These are phyloP conservation scores for Pundamilia nyererei DNA, from an alignment of 2,113 vertebrate genomes.

Conservation along the genomic window DNA sequence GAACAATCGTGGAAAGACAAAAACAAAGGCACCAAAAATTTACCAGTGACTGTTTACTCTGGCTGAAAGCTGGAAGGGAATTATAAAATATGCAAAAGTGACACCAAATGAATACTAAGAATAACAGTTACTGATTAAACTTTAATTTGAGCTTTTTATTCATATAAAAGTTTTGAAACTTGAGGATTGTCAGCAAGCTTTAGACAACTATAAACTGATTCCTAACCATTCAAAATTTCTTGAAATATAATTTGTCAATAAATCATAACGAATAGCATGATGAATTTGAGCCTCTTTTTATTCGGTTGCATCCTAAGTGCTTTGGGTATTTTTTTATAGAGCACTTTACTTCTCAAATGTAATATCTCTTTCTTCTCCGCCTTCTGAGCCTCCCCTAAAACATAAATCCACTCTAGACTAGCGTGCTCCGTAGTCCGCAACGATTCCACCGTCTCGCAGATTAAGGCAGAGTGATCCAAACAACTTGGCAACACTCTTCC, in stretches of 20 bases:
- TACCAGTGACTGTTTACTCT: not conserved
- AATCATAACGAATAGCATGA: constrained; percentile 28
- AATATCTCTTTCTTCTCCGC: constrained; percentile 52
- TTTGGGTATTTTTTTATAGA: constrained; percentile 39
- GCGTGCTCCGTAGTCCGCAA: constrained; percentile 41
- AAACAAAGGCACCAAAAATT: constrained; percentile 3
- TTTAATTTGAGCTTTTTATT: not conserved
- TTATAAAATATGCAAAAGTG: not conserved
- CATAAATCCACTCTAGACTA: constrained; percentile 64
- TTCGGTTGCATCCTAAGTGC: constrained; percentile 17
- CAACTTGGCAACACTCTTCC: constrained; percentile 58
- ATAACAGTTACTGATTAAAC: not conserved
- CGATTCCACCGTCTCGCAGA: constrained; percentile 50
- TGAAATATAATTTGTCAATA: constrained; percentile 26
- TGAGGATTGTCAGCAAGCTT: not conserved
- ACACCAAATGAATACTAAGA: not conserved
- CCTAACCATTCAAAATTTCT: not conserved
- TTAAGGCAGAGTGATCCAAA: constrained; percentile 68
- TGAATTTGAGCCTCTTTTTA: constrained; percentile 29
- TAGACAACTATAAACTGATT: not conserved
- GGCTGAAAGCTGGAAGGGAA: not conserved
- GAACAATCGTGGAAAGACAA: not conserved
- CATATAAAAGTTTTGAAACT: not conserved
- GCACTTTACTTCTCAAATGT: constrained; percentile 54
- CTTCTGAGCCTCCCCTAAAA: constrained; percentile 52